Conservation (phyloP, 2,888 invertebrate species). For the Drosophila rubida region DNA sequence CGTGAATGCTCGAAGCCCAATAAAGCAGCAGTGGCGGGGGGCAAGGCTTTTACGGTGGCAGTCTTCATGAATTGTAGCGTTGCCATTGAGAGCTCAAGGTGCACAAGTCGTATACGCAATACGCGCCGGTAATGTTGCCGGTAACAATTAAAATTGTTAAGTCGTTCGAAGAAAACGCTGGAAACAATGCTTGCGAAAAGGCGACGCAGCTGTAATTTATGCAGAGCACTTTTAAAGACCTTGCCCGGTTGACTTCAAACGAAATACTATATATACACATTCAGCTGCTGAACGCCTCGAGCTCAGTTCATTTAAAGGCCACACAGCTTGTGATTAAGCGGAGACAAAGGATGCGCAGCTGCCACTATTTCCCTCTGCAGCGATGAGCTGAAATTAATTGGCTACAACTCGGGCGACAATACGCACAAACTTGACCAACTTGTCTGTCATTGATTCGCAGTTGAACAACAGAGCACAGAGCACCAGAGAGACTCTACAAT, state of each 20-base stretch:
- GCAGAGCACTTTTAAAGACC: constrained; percentile 14
- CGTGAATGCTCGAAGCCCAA: constrained; percentile 14
- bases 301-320: constrained; percentile 30
- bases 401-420: constrained; percentile 44
- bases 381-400: constrained; percentile 59
- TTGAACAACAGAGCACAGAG: background rate
- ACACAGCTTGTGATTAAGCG: constrained; percentile 22
- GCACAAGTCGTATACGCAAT: constrained; percentile 13
- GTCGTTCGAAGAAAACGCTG: background rate
- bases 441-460: constrained; percentile 22
- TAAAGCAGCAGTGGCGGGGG: constrained; percentile 1
- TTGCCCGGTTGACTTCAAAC: background rate
- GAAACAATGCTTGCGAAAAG: background rate
- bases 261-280: constrained; percentile 1
- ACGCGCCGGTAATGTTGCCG: constrained; percentile 1
- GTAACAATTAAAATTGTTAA: constrained; percentile 15
- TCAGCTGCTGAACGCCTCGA: constrained; percentile 26
- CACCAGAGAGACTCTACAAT: constrained; percentile 23
- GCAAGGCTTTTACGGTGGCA: constrained; percentile 25
- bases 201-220: constrained; percentile 10
- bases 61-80: constrained; percentile 9
- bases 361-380: background rate
- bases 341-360: constrained; percentile 21
- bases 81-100: constrained; percentile 14
- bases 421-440: constrained; percentile 43